phyloP scores from a whole-genome alignment of 2,113 vertebrate genomes.

The Entosphenus tridentatus region DNA sequence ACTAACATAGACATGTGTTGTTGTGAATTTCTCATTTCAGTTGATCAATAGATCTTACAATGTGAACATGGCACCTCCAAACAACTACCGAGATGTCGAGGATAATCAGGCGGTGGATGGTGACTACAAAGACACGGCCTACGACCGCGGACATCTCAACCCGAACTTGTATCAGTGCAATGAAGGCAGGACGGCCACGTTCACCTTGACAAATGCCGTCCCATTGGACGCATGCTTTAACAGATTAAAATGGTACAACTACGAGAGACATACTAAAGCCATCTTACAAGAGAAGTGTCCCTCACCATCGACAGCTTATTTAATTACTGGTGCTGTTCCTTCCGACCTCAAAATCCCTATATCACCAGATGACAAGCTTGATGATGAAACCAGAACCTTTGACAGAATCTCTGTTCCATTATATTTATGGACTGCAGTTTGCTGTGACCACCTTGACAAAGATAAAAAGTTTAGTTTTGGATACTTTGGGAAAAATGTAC shows the following conservation, averaged over 20 bases:
- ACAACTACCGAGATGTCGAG: too few species aligned
- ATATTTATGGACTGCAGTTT: constrained; percentile 14
- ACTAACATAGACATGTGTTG: too few species aligned
- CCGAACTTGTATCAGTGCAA: constrained; percentile 9
- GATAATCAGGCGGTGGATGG: constrained; percentile 7
- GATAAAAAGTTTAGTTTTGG: constrained; percentile 12
- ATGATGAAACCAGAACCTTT: neutral
- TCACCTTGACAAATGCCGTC: constrained; percentile 13
- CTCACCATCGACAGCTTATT: neutral
- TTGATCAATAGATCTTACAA: too few species aligned
- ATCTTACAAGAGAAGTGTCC: neutral
- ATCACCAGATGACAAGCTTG: neutral
- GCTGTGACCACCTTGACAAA: constrained; percentile 4
- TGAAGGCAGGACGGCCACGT: constrained; percentile 7
- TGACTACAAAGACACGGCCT: constrained; percentile 10
- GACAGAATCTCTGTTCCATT: constrained; percentile 10
- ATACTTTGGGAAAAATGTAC: constrained; percentile 9
- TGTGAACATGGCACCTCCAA: too few species aligned
- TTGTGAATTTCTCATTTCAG: too few species aligned
- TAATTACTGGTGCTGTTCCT: constrained; percentile 12
- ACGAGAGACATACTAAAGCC: neutral
- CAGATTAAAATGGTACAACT: constrained; percentile 6
- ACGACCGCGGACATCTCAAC: constrained; percentile 13
- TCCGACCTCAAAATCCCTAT: neutral
- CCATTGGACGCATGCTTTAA: constrained; percentile 13